Evolutionary conservation across 1,140 invertebrate genomes (phyloP), one percentile per base, ranked within the genome.

Genomic region (Leptonema lineaticorne): DNA sequence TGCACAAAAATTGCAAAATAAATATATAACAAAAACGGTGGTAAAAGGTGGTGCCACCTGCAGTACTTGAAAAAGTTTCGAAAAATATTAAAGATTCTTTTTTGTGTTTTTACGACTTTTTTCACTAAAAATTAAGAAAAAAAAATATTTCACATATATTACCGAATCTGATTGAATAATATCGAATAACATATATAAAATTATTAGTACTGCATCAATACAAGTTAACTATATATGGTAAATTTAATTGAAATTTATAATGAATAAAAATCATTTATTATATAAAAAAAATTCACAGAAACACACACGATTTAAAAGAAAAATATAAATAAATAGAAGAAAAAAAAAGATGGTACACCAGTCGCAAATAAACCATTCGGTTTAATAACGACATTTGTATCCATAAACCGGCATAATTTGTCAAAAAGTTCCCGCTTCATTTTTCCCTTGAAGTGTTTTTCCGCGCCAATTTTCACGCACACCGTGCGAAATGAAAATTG

Each of bases 351-450:
- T n/a, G n/a, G n/a, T n/a, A n/a, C n/a, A n/a, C n/a, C 50, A 26
- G 22, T 26, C 50, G 18, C 50, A 53, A 53, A 53, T 53, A 63
- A 46, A 63, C 18, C 33, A 63, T 63, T 63, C 45, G 8, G 60
- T 46, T 28, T 63, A 45, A 48, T 63, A 63, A 63, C 37, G n/a
- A 26, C 45, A 45, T 48, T 63, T 63, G 60, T 63, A 46, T 63
- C 33, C 33, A 63, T 63, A 63, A 63, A 63, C 45, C 45, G 60
- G 37, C 29, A 41, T 41, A 63, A 63, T 63, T 63, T 48, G 60
- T 63, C 60, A 63, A 63, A 63, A 63, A 14, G 45, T 48, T 26
- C 24, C 24, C 24, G 33, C 28, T 63, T 22, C 45, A 33, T 59
- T 59, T 59, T 59, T 29, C 57, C 57, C 57, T 59, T 59, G 28